Percentiles rank a stretch among this genome's conserved stretches.
phyloP scores from a whole-genome alignment of 1,140 invertebrate species.

The Lepidurus apus region DNA sequence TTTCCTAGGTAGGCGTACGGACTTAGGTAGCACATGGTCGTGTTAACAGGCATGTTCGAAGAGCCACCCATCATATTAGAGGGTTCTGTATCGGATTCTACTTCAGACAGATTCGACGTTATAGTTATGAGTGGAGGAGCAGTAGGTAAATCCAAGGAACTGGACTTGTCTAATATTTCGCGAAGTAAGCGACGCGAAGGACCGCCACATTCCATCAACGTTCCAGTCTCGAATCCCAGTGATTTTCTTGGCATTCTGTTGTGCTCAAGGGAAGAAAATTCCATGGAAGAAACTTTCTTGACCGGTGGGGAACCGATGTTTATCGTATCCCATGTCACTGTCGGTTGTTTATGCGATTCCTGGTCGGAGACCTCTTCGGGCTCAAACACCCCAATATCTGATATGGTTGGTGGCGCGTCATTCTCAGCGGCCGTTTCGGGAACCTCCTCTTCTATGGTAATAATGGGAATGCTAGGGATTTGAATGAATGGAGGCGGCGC shows the following conservation, averaged over 20 bases:
- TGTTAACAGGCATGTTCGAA: not conserved
- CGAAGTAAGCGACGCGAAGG: slow-evolving; percentile 17
- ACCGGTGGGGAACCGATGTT: slow-evolving; percentile 33
- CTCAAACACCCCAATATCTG: not conserved
- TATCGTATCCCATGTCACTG: slow-evolving; percentile 27
- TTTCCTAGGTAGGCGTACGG: slow-evolving; percentile 58
- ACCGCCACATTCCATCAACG: not conserved
- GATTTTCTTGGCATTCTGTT: not conserved
- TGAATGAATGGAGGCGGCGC: not conserved
- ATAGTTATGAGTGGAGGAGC: slow-evolving; percentile 66
- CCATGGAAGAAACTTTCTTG: slow-evolving; percentile 25
- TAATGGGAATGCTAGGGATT: not conserved
- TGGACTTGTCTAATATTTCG: slow-evolving; percentile 53
- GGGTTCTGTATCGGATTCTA: slow-evolving; percentile 61
- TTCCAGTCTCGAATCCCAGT: not conserved
- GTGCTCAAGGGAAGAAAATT: not conserved
- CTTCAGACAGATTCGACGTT: slow-evolving; percentile 64
- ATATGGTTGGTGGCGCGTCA: not conserved
- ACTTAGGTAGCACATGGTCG: slow-evolving; percentile 61
- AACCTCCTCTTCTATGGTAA: not conserved
- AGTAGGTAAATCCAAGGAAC: slow-evolving; percentile 58
- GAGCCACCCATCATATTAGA: not conserved
- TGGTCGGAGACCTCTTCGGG: not conserved
- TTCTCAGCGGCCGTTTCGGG: not conserved
- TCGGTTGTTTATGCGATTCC: not conserved